phyloP scores from a whole-genome alignment of 1,140 invertebrate genomes.

The Trissolcus basalis region DNA sequence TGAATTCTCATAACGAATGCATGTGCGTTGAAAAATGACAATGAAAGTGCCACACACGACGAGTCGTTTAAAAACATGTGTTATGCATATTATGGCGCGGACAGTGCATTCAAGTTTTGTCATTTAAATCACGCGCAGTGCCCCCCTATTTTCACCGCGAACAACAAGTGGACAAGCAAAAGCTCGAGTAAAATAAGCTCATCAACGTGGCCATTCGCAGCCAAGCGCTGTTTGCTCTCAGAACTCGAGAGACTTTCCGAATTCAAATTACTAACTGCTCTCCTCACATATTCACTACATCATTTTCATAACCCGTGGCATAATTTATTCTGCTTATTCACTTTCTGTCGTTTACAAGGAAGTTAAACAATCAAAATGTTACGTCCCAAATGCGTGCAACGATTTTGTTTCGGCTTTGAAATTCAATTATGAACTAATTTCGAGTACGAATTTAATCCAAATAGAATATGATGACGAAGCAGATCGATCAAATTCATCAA shows the following conservation, averaged over 20 bases:
- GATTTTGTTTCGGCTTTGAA: not conserved
- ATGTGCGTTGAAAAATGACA: constrained; percentile 28
- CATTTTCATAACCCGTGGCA: constrained; percentile 28
- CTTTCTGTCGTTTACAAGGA: constrained; percentile 26
- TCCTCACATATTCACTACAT: constrained; percentile 25
- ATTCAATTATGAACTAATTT: not conserved
- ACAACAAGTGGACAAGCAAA: constrained; percentile 46
- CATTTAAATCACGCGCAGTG: constrained; percentile 41
- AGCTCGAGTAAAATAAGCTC: constrained; percentile 44
- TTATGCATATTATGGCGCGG: constrained; percentile 39
- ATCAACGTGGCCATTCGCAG: constrained; percentile 44
- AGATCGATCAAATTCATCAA: too few species aligned
- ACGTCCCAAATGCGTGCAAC: not conserved
- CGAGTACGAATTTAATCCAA: too few species aligned
- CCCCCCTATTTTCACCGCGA: constrained; percentile 22
- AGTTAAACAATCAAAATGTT: constrained; percentile 21
- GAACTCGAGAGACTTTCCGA: constrained; percentile 36
- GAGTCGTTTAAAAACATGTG: constrained; percentile 34
- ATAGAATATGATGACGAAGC: too few species aligned
- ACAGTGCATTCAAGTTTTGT: constrained; percentile 38
- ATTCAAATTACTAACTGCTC: constrained; percentile 38
- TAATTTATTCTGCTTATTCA: constrained; percentile 21
- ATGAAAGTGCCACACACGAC: constrained; percentile 16
- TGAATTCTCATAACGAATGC: constrained; percentile 17
- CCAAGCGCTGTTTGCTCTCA: constrained; percentile 24